Evolutionary conservation across 2,113 vertebrate species (phyloP), one percentile per base, ranked within the genome.

Genomic region (Amia ocellicauda): DNA sequence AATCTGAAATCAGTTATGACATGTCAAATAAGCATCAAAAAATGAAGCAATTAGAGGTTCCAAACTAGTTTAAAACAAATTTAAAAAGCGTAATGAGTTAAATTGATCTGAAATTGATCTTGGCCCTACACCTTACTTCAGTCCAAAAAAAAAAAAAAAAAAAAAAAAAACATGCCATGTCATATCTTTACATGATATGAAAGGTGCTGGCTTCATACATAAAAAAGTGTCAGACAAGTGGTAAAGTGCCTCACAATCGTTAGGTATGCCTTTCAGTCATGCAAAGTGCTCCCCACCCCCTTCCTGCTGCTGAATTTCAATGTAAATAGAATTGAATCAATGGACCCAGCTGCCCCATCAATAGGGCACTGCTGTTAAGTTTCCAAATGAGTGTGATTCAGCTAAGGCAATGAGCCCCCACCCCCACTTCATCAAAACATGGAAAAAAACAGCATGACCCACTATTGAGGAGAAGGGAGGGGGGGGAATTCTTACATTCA

Each of bases 311-410:
- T 77, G 82, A 83, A 87, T 89, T 89, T 89, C 87, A 88, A 90
- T 90, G 86, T 84, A 89, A 89, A 89, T 84, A 78, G 76, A 68
- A 2, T 45, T 62, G 75, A 80, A 56, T 89, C 85, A 90, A 89
- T 86, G 81, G 85, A 81, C 87, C 85, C 89, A 90, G 87, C 89
- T 90, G 89, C 85, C 84, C 86, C 79, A 86, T 90, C 86, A 89
- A 89, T 88, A 89, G 89, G 80, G 80, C 73, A 81, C 81, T 75
- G 70, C 72, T 53, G 74, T 75, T 74, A 78, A 87, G 87, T 69
- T 75, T 69, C 78, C 69, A 74, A 69, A 80, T 80, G 83, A 89
- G 85, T 88, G 84, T 85, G 85, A 90, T 88, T 84, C 82, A 85
- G 78, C 78, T 74, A 72, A 80, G 79, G 76, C 78, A 79, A 57